Percentiles rank a stretch among this genome's conserved stretches.
phyloP scores from a whole-genome alignment of 35 echinoderm and acorn worm genomes.

The Apostichopus californicus region DNA sequence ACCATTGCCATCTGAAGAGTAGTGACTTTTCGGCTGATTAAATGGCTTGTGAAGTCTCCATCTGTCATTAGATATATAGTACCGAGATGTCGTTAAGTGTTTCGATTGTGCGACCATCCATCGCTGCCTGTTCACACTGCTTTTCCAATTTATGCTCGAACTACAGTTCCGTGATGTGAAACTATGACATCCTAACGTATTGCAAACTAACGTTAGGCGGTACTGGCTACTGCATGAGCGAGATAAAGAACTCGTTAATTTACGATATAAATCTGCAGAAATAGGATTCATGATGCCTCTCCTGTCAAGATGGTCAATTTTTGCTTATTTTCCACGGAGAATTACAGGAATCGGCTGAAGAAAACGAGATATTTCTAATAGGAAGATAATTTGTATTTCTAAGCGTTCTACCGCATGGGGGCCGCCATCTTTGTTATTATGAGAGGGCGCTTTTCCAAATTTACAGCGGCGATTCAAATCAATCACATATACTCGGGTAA shows the following conservation, averaged over 20 bases:
- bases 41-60: not conserved
- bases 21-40: not conserved
- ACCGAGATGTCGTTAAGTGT: not conserved
- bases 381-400: not conserved
- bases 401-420: not conserved
- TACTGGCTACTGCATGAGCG: not conserved
- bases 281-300: not conserved
- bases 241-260: conserved; percentile 10
- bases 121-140: not conserved
- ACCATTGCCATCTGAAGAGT: conserved; percentile 58
- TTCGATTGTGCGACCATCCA: not conserved
- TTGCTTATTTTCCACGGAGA: not conserved
- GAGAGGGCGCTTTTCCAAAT: conserved; percentile 27
- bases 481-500: not conserved
- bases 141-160: not conserved
- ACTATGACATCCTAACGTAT: not conserved
- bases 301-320: too few species aligned
- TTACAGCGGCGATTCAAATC: conserved; percentile 52
- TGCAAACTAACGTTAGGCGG: conserved; percentile 12
- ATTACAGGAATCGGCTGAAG: not conserved
- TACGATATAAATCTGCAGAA: not conserved
- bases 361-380: not conserved
- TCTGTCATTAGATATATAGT: not conserved
- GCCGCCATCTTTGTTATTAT: conserved; percentile 40
- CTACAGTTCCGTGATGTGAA: not conserved